phyloP scores from a whole-genome alignment of 2,113 vertebrate genomes.

The Chaetodon auriga region DNA sequence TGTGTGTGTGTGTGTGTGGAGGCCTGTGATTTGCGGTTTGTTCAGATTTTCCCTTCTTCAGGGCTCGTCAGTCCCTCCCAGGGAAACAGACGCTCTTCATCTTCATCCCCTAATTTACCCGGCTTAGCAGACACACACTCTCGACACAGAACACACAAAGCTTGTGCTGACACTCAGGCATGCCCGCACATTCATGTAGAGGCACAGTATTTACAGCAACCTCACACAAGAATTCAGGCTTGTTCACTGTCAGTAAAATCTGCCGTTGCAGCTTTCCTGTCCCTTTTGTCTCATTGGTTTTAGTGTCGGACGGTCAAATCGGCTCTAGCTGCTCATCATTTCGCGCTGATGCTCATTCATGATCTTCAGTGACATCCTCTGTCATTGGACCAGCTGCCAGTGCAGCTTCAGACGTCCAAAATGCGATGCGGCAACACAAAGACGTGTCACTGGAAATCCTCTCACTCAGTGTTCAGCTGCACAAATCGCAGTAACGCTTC shows the following conservation, averaged over 20 bases:
- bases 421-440: neutral
- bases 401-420: no score
- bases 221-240: conserved; percentile 27
- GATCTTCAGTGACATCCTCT: no score
- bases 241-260: neutral
- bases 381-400: no score
- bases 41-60: conserved; percentile 70
- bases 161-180: conserved; percentile 39
- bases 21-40: conserved; percentile 37
- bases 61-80: conserved; percentile 43
- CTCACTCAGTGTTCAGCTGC: no score
- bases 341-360: no score
- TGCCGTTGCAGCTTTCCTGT: neutral
- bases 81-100: conserved; percentile 34
- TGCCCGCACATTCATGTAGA: conserved; percentile 60
- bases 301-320: no score
- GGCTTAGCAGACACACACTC: neutral
- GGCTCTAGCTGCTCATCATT: no score
- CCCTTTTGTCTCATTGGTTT: neutral
- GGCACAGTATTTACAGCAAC: conserved; percentile 39
- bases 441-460: neutral
- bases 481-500: no score
- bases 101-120: conserved; percentile 38
- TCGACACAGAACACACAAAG: neutral
- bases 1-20: conserved; percentile 11